A percentile compares a stretch with the other conserved stretches of the same genome.
These are phyloP conservation scores for Actinemys pallida DNA, from an alignment of 2,113 vertebrate species.

Conservation along the genomic window DNA sequence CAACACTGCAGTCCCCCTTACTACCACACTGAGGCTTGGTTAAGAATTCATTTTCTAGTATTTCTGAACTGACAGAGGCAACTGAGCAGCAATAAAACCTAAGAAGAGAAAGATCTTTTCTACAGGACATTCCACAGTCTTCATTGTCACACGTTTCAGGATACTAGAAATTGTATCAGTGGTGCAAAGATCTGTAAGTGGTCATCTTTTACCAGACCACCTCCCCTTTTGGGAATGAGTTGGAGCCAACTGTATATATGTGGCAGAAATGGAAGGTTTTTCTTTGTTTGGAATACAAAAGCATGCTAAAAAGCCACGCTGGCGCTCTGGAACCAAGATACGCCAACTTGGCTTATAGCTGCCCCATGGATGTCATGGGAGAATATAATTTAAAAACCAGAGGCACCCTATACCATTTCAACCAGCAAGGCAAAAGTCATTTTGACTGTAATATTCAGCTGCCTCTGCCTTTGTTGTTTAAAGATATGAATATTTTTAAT, in stretches of 20 bases:
- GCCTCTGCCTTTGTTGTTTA: neutral
- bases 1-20: neutral
- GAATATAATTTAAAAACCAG: neutral
- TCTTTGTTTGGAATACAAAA: neutral
- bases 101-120: neutral
- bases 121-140: neutral
- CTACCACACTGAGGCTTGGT: accelerated
- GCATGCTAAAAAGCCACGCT: neutral
- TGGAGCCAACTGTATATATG: neutral
- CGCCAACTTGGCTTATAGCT: neutral
- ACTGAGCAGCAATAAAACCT: neutral
- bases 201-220: accelerated
- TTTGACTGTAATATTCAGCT: neutral
- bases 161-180: neutral
- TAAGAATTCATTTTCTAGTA: neutral
- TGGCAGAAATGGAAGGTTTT: neutral
- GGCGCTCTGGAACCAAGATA: neutral
- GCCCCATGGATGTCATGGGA: neutral
- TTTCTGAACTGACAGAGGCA: neutral
- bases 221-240: neutral
- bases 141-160: neutral
- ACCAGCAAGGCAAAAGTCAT: neutral
- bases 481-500: neutral
- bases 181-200: neutral
- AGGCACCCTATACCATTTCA: neutral